phyloP scores from a whole-genome alignment of 2,888 invertebrate genomes.

The Brachyptera putata region DNA sequence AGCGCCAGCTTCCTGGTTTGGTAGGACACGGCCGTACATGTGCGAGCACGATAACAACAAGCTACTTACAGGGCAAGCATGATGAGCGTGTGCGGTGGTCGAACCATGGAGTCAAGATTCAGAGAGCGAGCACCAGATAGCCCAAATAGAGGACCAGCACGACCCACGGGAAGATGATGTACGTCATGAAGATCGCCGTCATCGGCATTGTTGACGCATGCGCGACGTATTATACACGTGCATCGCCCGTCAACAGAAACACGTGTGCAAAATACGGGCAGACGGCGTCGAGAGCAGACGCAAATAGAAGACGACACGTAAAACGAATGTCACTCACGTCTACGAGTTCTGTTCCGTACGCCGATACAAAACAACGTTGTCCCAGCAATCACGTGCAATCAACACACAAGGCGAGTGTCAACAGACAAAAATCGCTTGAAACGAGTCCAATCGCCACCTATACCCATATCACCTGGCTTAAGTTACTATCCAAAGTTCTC shows the following conservation, averaged over 20 bases:
- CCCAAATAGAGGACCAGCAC: constrained; percentile 61
- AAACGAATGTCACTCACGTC: neutral
- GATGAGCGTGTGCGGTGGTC: too few species aligned
- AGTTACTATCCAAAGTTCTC: too few species aligned
- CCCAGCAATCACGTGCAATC: too few species aligned
- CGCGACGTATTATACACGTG: neutral
- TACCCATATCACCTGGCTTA: neutral
- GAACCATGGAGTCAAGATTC: too few species aligned
- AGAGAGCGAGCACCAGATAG: constrained; percentile 60
- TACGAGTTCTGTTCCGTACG: neutral
- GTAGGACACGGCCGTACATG: too few species aligned
- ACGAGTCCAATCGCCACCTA: neutral
- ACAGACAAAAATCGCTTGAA: too few species aligned
- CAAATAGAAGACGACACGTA: neutral
- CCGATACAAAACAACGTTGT: too few species aligned
- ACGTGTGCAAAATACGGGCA: neutral
- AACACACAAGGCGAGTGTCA: too few species aligned
- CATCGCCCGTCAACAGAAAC: neutral
- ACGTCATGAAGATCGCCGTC: constrained; percentile 42
- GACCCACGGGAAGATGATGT: constrained; percentile 64
- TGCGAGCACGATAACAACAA: too few species aligned
- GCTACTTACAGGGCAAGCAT: too few species aligned
- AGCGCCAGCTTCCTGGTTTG: too few species aligned
- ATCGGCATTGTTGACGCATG: constrained; percentile 16
- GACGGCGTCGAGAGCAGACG: neutral